Evolutionary conservation across 2,797 vertebrate species (phyloP).

Genomic region (Crypturellus tataupa): DNA sequence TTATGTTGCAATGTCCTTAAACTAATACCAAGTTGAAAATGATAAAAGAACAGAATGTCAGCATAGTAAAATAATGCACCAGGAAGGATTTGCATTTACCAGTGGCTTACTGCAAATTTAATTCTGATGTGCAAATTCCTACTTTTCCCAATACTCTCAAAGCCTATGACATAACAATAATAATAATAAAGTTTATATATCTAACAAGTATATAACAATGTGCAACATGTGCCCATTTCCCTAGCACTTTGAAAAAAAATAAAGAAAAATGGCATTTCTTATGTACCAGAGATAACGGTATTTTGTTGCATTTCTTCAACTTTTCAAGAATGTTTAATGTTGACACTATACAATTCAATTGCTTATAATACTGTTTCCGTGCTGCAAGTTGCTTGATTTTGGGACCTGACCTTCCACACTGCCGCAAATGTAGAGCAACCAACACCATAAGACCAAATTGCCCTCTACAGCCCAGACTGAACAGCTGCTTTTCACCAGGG

Average conservation of each 20-base stretch:
- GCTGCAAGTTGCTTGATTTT: neutral
- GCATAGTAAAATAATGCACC: neutral
- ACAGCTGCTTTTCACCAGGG: neutral
- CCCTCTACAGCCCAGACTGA: neutral
- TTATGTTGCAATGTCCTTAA: neutral
- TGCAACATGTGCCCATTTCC: neutral
- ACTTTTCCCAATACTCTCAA: neutral
- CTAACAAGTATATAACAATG: neutral
- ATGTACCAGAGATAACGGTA: neutral
- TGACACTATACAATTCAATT: neutral
- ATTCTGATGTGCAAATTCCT: neutral
- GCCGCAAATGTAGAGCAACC: neutral
- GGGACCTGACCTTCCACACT: neutral
- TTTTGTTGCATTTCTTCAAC: neutral
- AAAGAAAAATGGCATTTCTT: neutral
- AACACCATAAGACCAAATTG: fast-evolving
- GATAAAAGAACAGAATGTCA: neutral
- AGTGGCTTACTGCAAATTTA: neutral
- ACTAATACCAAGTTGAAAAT: neutral
- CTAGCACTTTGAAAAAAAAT: neutral
- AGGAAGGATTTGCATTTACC: neutral
- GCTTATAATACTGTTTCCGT: neutral
- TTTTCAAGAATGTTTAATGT: neutral
- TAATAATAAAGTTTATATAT: neutral
- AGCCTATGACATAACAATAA: neutral